A percentile compares a stretch with the other conserved stretches of the same genome.
Conservation (phyloP, 1,140 invertebrate species). For the Ruditapes philippinarum region DNA sequence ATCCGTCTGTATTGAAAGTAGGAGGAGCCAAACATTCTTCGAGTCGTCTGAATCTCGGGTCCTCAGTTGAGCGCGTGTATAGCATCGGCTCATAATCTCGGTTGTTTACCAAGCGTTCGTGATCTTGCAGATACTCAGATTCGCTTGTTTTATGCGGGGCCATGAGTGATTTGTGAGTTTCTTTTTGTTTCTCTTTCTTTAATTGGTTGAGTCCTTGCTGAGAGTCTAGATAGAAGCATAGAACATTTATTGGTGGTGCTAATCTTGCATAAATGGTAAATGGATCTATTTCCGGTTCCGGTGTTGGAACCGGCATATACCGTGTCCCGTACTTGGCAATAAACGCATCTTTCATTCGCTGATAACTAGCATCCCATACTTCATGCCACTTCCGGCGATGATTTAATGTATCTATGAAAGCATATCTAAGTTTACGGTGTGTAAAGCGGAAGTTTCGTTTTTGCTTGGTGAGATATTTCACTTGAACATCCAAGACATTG, state of each 20-base stretch:
- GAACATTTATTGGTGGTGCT: constrained; percentile 51
- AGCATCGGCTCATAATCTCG: background rate
- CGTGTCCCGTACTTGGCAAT: constrained; percentile 26
- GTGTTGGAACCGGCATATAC: constrained; percentile 32
- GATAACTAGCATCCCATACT: constrained; percentile 36
- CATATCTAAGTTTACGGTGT: constrained; percentile 20
- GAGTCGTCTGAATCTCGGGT: constrained; percentile 68
- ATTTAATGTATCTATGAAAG: constrained; percentile 27
- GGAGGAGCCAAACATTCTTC: constrained; percentile 59
- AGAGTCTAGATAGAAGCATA: constrained; percentile 52
- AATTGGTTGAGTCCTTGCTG: background rate
- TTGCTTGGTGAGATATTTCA: constrained; percentile 73
- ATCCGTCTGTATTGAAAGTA: constrained; percentile 61
- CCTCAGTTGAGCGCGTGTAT: constrained; percentile 45
- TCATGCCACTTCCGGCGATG: constrained; percentile 39
- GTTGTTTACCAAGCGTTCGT: background rate
- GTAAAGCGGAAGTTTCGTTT: constrained; percentile 59
- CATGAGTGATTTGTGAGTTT: background rate
- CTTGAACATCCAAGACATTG: constrained; percentile 78
- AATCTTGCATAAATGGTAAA: constrained; percentile 46
- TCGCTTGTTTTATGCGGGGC: background rate
- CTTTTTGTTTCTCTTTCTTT: background rate
- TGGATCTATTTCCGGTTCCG: constrained; percentile 53
- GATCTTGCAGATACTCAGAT: constrained; percentile 31
- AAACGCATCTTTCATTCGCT: constrained; percentile 45